These are phyloP conservation scores for Tetragnatha montana DNA, from an alignment of 2,888 invertebrate species.

Conservation along the genomic window DNA sequence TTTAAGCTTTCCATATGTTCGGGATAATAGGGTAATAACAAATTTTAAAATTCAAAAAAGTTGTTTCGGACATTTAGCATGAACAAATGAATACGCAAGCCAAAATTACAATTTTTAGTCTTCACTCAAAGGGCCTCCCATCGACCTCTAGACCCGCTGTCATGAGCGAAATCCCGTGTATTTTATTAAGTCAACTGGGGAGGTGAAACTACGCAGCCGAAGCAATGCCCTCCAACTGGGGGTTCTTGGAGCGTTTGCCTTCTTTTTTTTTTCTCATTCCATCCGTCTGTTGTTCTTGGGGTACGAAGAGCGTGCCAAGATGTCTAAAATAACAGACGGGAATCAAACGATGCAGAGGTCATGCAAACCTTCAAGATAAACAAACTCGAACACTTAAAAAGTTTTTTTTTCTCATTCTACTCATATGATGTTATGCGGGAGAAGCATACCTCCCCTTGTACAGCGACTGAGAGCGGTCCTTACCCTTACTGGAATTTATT, in stretches of 20 bases:
- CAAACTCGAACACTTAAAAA: not conserved
- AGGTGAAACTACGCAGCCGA: not conserved
- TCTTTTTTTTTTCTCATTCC: not conserved
- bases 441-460: not conserved
- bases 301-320: slow-evolving; percentile 34
- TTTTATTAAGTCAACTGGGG: not conserved
- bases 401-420: slow-evolving; percentile 14
- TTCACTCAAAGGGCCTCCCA: too few species aligned
- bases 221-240: not conserved
- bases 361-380: slow-evolving; percentile 9
- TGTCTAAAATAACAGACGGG: slow-evolving; percentile 35
- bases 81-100: too few species aligned
- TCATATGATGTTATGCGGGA: not conserved
- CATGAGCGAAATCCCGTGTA: not conserved
- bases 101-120: too few species aligned
- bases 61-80: too few species aligned
- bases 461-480: too few species aligned
- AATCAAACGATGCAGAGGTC: slow-evolving; percentile 22
- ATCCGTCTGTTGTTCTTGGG: not conserved
- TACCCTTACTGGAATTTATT: too few species aligned
- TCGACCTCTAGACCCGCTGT: too few species aligned
- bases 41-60: too few species aligned
- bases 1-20: too few species aligned
- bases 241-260: slow-evolving; percentile 1
- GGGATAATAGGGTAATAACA: too few species aligned